phyloP scores from a whole-genome alignment of 2,888 invertebrate genomes.

The Acrocyrtus sp. region DNA sequence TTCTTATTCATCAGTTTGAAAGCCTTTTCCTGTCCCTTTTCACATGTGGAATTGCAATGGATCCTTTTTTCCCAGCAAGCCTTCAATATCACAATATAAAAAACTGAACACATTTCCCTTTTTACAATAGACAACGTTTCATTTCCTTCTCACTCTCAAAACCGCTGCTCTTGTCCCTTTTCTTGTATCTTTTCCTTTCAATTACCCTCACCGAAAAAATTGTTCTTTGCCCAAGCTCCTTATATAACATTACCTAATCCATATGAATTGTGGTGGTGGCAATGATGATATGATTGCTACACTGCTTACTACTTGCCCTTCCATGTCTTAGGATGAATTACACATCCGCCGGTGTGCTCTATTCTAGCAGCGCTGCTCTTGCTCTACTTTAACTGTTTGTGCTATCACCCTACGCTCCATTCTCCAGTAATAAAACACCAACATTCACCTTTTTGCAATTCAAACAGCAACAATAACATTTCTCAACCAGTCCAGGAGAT shows the following conservation, averaged over 20 bases:
- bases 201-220: slow-evolving; percentile 27
- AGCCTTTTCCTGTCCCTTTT: slow-evolving; percentile 38
- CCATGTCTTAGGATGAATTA: slow-evolving; percentile 41
- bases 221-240: background rate
- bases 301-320: slow-evolving; percentile 1
- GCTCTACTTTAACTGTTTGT: too few relatives aligned
- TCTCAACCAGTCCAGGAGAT: too few relatives aligned
- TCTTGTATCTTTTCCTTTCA: slow-evolving; percentile 26
- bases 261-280: slow-evolving; percentile 6
- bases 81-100: background rate
- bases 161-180: background rate
- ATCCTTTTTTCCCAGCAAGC: slow-evolving; percentile 1
- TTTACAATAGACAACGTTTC: background rate
- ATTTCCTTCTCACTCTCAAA: background rate
- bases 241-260: slow-evolving; percentile 45
- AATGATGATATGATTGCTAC: slow-evolving; percentile 8
- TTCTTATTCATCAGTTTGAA: slow-evolving; percentile 38
- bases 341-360: slow-evolving; percentile 37
- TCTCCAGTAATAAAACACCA: slow-evolving; percentile 8
- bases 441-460: slow-evolving; percentile 7
- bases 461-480: slow-evolving; percentile 8
- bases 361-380: too few relatives aligned
- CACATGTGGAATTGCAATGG: background rate
- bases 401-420: too few relatives aligned
- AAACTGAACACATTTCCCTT: slow-evolving; percentile 5